Base-by-base conservation (phyloP, 2,888 invertebrate species). In the Blastobasis lacticolella region DNA sequence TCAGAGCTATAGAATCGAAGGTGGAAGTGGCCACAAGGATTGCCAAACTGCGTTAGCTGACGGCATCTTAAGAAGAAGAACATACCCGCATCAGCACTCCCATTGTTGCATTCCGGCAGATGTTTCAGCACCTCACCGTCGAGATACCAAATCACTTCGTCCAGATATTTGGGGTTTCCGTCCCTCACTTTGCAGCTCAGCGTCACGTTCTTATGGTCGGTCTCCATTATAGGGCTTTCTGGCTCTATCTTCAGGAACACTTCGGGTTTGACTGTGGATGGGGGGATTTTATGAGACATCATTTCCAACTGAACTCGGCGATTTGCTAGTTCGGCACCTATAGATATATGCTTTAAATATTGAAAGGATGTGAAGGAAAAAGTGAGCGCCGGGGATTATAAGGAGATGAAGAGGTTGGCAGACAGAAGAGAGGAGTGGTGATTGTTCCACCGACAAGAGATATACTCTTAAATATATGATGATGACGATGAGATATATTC, bases 141-240 rank as follows among this genome's bases (percentile, higher is more conserved):
- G 61, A 96, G 89, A 76, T 93, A 96, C 97, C 97, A 97, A 60
- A 94, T 91, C 55, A 96, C 97, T 62, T 93, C 92, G 64, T 89
- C 91, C 66, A 93, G 84, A 52, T 88, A 82, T 0, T 90, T 80
- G 0, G 97, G 97, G 83, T 97, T 96, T 3, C 96, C 97, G 9
- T 91, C 90, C 23, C 91, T 88, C 50, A 96, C 93, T 59, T 94
- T 92, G 71, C 97, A 97, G 50, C 92, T 91, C 44, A 97, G 83
- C 2, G 95, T 94, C 51, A 97, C 95, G 78, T 95, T 95, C 51
- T 91, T 89, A 63, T 92, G 92, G 56, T 94, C 94, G 41, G 92
- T 91, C 71, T 96, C 95, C 68, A 93, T 91, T 45, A 96, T 92
- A 0, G 95, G 94, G 36, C 91, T 91, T 5, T 92, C 90, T 3